Conservation (phyloP, 2,797 vertebrate species). For the Lepus oiostolus region DNA sequence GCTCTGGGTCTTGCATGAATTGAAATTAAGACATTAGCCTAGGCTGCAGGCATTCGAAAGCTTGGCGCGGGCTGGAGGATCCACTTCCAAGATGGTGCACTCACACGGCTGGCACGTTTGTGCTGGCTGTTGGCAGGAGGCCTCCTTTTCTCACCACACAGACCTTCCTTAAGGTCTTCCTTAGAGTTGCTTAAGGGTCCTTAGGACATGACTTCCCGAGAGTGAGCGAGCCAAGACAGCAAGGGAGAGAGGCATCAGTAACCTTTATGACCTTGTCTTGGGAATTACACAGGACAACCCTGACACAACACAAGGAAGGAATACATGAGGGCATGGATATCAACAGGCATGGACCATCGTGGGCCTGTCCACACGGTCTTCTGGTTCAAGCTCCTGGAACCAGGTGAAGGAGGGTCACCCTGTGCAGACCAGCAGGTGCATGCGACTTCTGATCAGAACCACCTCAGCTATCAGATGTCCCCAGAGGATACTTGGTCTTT, state of each 20-base stretch:
- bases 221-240: not conserved
- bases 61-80: not conserved
- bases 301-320: not conserved
- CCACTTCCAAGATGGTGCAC: not conserved
- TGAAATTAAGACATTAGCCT: not conserved
- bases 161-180: not conserved
- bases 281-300: not conserved
- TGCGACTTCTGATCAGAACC: not conserved
- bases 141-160: not conserved
- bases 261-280: not conserved
- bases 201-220: not conserved
- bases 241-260: not conserved
- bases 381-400: not conserved
- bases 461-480: not conserved
- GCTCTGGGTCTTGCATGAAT: not conserved
- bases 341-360: not conserved
- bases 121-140: not conserved
- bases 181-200: not conserved
- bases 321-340: not conserved
- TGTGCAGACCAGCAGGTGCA: not conserved
- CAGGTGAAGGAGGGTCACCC: not conserved
- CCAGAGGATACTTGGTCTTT: not conserved
- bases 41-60: not conserved
- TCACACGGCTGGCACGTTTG: not conserved
- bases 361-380: not conserved